These are phyloP conservation scores for Epistrophe eligans DNA, from an alignment of 2,888 invertebrate species.

Conservation along the genomic window DNA sequence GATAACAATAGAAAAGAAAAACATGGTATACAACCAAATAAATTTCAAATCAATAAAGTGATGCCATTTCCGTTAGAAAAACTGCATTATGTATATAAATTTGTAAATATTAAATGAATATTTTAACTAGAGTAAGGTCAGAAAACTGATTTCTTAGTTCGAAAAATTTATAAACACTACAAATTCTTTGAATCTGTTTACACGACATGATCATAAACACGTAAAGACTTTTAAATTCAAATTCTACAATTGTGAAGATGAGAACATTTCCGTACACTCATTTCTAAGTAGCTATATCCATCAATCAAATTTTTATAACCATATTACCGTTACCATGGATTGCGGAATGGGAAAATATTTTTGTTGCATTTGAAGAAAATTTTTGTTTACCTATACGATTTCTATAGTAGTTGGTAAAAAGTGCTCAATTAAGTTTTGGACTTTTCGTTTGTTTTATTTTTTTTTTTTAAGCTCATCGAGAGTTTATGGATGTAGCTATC, in stretches of 20 bases:
- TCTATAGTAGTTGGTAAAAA: neutral
- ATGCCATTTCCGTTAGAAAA: neutral
- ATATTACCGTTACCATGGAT: neutral
- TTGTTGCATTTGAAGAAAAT: slow-evolving; percentile 22
- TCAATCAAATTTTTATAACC: slow-evolving; percentile 8
- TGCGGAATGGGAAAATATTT: neutral
- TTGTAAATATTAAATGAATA: neutral
- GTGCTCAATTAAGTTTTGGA: neutral
- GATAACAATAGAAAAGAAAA: no score
- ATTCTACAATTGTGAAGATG: neutral
- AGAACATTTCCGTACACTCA: slow-evolving; percentile 1
- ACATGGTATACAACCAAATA: neutral
- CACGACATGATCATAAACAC: slow-evolving; percentile 5
- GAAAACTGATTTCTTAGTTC: slow-evolving; percentile 9
- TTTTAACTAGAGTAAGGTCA: slow-evolving; percentile 14
- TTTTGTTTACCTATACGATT: neutral
- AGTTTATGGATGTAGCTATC: neutral
- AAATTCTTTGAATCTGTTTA: slow-evolving; percentile 18
- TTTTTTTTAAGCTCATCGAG: neutral
- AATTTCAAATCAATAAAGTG: neutral
- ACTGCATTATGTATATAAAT: neutral
- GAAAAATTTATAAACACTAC: neutral
- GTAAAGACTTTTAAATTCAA: neutral
- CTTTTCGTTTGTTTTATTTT: neutral
- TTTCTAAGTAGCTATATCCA: neutral